Base-by-base conservation (phyloP, 1,140 invertebrate species). In the Trinorchestia longiramus region DNA sequence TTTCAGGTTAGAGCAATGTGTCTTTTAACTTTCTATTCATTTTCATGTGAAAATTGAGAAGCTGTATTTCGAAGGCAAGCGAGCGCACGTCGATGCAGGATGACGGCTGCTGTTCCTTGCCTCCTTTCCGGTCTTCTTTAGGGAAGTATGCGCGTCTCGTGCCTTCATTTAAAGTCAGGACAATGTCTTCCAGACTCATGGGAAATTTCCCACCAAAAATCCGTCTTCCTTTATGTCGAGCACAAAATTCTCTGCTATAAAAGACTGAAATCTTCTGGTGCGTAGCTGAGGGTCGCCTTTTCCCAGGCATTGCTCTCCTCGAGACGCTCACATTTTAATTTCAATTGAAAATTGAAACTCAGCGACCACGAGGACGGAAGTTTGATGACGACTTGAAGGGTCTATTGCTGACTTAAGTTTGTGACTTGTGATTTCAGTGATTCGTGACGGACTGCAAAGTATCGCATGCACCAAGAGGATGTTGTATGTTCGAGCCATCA, bases 121-220 rank as follows among this genome's bases (percentile, higher is more conserved):
- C 62, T 77, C 11, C 88, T 44, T 45, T 45, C 43, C 43, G 43
- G 36, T 47, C 44, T 94, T 47, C 92, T 47, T 45, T 47, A 94
- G 45, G 44, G 92, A 45, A 94, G 92, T 44, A 94, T 94, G 92
- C 8, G 92, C 36, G 92, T 47, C 92, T 94, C 92, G 92, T 94
- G 19, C 92, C 92, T 94, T 94, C 92, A 94, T 94, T 94, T 94
- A 94, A 94, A 94, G 92, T 94, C 92, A 94, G 92, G 92, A 94
- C 92, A 94, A 94, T 94, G 92, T 94, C 92, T 94, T 94, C 43
- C 43, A 44, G 92, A 45, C 92, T 94, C 92, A 44, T 94, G 92
- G 92, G 92, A 94, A 94, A 94, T 94, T 94, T 94, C 92, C 92
- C 92, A 43, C 43, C 92, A 94, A 94, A 94, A 94, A 94, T 94